Conservation (phyloP, 2,797 vertebrate species). For the Alosa sapidissima region DNA sequence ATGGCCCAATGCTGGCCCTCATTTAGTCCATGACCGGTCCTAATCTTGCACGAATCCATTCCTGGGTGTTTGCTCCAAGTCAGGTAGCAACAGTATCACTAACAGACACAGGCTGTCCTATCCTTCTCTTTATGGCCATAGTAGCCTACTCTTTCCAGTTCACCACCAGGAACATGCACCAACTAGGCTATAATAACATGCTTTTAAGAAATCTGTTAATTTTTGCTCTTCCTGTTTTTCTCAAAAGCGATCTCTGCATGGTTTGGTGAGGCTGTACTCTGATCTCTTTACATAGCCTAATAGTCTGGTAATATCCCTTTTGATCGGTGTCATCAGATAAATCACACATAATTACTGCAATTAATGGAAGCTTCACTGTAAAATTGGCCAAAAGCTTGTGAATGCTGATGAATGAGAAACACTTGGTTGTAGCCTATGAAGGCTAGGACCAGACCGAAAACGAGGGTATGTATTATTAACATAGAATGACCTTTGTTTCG, state of each 20-base stretch:
- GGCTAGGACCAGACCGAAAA: not conserved
- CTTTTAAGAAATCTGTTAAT: no score
- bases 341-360: not conserved
- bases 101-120: no score
- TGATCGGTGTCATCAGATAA: not conserved
- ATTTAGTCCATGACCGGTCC: no score
- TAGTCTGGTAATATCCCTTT: not conserved
- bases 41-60: no score
- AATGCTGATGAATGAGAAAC: not conserved
- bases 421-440: not conserved
- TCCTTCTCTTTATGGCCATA: no score
- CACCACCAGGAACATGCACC: not conserved
- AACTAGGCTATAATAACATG: not conserved
- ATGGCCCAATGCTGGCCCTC: no score
- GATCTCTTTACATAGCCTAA: not conserved
- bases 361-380: not conserved
- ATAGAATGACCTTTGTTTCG: not conserved
- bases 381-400: not conserved
- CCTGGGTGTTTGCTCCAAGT: no score
- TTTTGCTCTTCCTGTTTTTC: not conserved
- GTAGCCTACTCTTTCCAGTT: not conserved
- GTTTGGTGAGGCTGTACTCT: not conserved
- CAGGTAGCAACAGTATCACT: no score
- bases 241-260: not conserved
- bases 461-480: not conserved